Evolutionary conservation across 92 coral and sea anemone genomes (phyloP).

Genomic region (Muricea muricata): DNA sequence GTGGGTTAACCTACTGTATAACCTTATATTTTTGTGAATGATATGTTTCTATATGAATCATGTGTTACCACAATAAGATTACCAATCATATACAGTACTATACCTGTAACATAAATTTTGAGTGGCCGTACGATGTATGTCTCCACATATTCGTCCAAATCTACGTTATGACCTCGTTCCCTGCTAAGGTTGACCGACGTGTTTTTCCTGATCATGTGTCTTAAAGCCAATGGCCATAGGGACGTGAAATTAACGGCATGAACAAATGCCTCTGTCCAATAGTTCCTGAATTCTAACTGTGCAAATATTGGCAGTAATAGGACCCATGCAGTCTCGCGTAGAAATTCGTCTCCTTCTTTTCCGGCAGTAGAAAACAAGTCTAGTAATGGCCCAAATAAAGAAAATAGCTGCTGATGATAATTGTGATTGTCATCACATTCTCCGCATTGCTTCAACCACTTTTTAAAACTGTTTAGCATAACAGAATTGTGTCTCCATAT

Average conservation of each 20-base stretch:
- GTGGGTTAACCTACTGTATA: no score
- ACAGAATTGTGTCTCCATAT: slow-evolving; percentile 6
- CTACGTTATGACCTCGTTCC: slow-evolving; percentile 39
- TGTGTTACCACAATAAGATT: no score
- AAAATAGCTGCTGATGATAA: slow-evolving; percentile 33
- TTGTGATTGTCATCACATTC: slow-evolving; percentile 18
- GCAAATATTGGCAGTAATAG: slow-evolving; percentile 42
- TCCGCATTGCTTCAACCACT: slow-evolving; percentile 11
- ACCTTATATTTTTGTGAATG: no score
- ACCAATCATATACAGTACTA: no score
- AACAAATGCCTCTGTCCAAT: slow-evolving; percentile 51
- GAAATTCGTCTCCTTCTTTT: slow-evolving; percentile 37
- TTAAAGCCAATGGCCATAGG: slow-evolving; percentile 47
- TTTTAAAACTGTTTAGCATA: slow-evolving; percentile 6
- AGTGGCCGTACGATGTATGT: slow-evolving; percentile 42
- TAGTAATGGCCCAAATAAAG: slow-evolving; percentile 46
- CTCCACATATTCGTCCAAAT: slow-evolving; percentile 10
- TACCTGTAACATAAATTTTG: slow-evolving; percentile 50
- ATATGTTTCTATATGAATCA: no score
- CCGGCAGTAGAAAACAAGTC: slow-evolving; percentile 34
- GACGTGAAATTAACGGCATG: slow-evolving; percentile 43
- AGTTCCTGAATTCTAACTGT: slow-evolving; percentile 19
- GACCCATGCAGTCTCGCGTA: slow-evolving; percentile 38
- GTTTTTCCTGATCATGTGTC: slow-evolving; percentile 31
- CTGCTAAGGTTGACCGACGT: slow-evolving; percentile 47